Base-by-base conservation (phyloP, 2,888 invertebrate genomes). In the Protodeltote pygarga region DNA sequence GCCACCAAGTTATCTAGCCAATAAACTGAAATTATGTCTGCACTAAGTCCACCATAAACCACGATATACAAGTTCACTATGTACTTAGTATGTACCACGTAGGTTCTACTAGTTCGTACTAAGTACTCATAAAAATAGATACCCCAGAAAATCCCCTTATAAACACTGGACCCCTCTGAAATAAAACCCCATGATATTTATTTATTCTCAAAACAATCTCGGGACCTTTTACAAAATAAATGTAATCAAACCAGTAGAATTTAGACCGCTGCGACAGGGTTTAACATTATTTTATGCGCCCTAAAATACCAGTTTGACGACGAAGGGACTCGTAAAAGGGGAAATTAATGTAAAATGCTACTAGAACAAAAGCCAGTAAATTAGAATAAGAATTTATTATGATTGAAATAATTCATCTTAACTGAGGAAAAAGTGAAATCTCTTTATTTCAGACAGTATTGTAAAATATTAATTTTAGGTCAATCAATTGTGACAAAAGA, bases 241-340 rank as follows among this genome's bases (percentile, higher is more conserved):
- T 59, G 33, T 64, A 59, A 58, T 48, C 40, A 46, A 59, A 58
- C 37, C 49, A 16, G 16, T 39, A 51, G 25, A 37, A 37, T 28
- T 58, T 31, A 21, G 35, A 50, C 42, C 62, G 60, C 32, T 55
- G 29, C 46, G 60, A 55, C 57, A 49, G 59, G 55, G 60, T 59
- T 61, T 65, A 52, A 57, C 46, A 58, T 67, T 60, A 67, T 65
- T 76, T 76, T 71, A 73, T 69, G 60, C 27, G 54, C 64, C 55
- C 61, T 70, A 67, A 71, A 76, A 74, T 69, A 69, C 62, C 58
- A 55, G 64, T 66, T 70, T 71, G 58, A 59, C 69, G 67, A 65
- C 69, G 65, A 52, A 62, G 38, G 63, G 50, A 52, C 55, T 71
- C 72, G 70, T 76, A 75, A 76, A 75, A 65, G 60, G 33, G 46